Conservation (phyloP, 2,888 invertebrate genomes). For the Polyploca ridens region DNA sequence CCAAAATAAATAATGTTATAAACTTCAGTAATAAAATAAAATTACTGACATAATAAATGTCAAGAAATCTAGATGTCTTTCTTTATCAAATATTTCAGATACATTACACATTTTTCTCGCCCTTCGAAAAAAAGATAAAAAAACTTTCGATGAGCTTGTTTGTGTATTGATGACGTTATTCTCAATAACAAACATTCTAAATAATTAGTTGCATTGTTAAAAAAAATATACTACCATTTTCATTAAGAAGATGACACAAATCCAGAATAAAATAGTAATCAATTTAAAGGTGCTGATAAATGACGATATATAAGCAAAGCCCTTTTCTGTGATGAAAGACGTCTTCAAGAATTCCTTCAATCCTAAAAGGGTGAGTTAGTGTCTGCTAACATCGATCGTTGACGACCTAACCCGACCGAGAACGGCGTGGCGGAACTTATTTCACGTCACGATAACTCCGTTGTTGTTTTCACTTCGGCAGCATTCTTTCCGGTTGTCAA, state of each 20-base stretch:
- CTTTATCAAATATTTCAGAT: background rate
- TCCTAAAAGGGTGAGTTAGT: constrained; percentile 1
- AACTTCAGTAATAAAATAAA: background rate
- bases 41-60: too few relatives aligned
- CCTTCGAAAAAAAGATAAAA: background rate
- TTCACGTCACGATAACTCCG: constrained; percentile 26
- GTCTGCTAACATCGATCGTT: constrained; percentile 3
- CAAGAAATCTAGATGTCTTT: background rate
- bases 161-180: background rate
- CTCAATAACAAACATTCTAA: background rate
- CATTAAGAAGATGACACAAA: too few relatives aligned
- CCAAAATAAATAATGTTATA: background rate
- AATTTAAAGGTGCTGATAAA: background rate
- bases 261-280: background rate
- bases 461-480: constrained; percentile 47
- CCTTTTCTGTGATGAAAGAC: background rate
- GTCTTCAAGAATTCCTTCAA: background rate
- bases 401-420: constrained; percentile 17
- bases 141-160: background rate
- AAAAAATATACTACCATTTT: background rate
- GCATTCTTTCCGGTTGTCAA: constrained; percentile 52
- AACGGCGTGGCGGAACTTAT: constrained; percentile 35
- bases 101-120: background rate
- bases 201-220: background rate
- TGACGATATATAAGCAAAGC: background rate